These are phyloP conservation scores for Oscheius sp. DNA, from an alignment of 2,888 invertebrate species.

Conservation along the genomic window DNA sequence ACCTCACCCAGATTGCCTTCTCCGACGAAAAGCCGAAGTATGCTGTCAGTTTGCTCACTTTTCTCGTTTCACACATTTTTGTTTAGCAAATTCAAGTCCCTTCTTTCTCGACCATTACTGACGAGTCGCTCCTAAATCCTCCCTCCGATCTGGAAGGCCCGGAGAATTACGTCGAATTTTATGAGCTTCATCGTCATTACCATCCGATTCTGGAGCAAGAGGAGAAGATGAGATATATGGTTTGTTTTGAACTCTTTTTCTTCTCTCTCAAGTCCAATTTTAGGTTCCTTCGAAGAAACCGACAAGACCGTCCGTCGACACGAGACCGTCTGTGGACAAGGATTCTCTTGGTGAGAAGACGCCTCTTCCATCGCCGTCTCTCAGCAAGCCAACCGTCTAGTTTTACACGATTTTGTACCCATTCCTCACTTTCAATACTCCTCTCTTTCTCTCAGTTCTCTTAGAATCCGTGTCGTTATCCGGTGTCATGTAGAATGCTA, in stretches of 20 bases:
- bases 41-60: slow-evolving; percentile 7
- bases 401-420: not conserved
- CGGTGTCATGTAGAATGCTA: slow-evolving; percentile 24
- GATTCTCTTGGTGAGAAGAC: slow-evolving; percentile 5
- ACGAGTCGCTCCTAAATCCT: not conserved
- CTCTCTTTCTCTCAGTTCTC: not conserved
- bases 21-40: slow-evolving; percentile 26
- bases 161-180: no score
- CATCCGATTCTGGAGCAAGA: slow-evolving; percentile 26
- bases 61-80: no score
- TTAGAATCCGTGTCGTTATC: slow-evolving; percentile 3
- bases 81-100: slow-evolving; percentile 23
- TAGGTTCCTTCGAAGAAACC: slow-evolving; percentile 23
- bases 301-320: slow-evolving; percentile 2
- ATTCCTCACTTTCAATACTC: no score
- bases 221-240: slow-evolving; percentile 15
- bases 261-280: not conserved
- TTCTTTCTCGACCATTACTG: slow-evolving; percentile 11
- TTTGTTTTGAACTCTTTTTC: not conserved
- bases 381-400: slow-evolving; percentile 11
- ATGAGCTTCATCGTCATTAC: not conserved
- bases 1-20: slow-evolving; percentile 18
- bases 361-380: slow-evolving; percentile 22
- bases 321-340: slow-evolving; percentile 17
- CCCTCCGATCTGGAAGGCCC: not conserved